Evolutionary conservation across 2,888 invertebrate species (phyloP), one percentile per base, ranked within the genome.

Genomic region (Smittia aterrima): DNA sequence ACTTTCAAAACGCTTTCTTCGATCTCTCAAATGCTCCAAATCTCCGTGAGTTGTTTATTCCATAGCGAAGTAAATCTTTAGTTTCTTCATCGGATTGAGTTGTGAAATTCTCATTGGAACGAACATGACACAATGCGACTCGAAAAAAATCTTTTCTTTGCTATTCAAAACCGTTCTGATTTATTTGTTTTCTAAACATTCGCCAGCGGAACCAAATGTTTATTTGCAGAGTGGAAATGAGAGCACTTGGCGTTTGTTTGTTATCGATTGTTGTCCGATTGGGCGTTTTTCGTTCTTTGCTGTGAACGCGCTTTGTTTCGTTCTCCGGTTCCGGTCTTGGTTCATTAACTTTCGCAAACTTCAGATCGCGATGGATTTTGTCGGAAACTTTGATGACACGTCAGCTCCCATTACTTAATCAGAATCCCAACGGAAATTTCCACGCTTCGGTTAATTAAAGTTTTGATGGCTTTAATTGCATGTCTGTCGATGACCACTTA

Each of bases 271-370:
- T 58, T 47, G 47, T 11, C 11, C 47, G 16, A 47, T 47, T 58
- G 58, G 58, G 58, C 58, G 58, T 58, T 58, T 20, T 20, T 58
- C 9, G n/a, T 47, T 47, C 20, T 47, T 47, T 47, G 47, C 32
- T 6, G 32, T 9, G n/a, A 47, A n/a, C 16, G 47, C 58, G 58
- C n/a, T 58, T 18, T 58, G 13, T 58, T 3, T 58, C 20, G 58
- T 58, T 47, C 47, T 47, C 47, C 58, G 58, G 58, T 58, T 58
- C 58, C 58, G 58, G 58, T 13, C 18, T 58, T 22, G 58, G 20
- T 58, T 58, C 22, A 58, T 58, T 58, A 58, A 4, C 7, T 58
- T 58, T 58, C 58, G 58, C n/a, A 22, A 58, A 58, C 32, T 32
- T 32, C 32, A 32, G 32, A 32, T 32, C 32, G 9, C 32, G 32